A percentile compares a stretch with the other conserved stretches of the same genome.
Evolutionary conservation across 2,888 invertebrate genomes (phyloP).

Genomic region (Escarpia spicata): DNA sequence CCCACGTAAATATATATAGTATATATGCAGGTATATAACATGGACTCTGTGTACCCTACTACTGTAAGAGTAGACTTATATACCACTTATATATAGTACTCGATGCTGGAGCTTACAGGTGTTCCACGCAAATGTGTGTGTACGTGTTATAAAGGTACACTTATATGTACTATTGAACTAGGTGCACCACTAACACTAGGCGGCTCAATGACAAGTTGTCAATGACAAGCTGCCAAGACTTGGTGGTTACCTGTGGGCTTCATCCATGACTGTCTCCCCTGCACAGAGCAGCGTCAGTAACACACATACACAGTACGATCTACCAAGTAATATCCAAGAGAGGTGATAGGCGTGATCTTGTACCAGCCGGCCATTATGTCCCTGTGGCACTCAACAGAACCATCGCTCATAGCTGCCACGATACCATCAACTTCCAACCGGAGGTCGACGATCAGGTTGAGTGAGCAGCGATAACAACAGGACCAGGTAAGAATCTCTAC

Average conservation of each 20-base stretch:
- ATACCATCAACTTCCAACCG: neutral
- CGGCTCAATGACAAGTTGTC: neutral
- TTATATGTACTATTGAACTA: neutral
- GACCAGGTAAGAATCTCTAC: neutral
- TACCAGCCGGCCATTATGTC: neutral
- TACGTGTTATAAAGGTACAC: neutral
- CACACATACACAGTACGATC: neutral
- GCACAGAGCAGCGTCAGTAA: neutral
- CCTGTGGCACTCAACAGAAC: constrained; percentile 4
- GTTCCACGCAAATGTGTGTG: neutral
- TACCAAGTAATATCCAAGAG: neutral
- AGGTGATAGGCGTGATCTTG: neutral
- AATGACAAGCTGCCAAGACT: neutral
- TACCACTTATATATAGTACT: neutral
- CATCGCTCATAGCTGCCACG: neutral
- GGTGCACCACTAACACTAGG: neutral
- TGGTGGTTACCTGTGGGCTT: neutral
- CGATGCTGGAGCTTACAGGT: neutral
- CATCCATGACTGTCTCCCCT: neutral
- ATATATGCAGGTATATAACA: neutral
- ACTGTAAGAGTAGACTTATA: neutral
- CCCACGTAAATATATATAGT: neutral
- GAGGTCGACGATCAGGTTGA: neutral
- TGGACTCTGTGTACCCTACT: neutral
- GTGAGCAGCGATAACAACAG: neutral